phyloP scores from a whole-genome alignment of 2,888 invertebrate species.

The Polydesmus complanatus region DNA sequence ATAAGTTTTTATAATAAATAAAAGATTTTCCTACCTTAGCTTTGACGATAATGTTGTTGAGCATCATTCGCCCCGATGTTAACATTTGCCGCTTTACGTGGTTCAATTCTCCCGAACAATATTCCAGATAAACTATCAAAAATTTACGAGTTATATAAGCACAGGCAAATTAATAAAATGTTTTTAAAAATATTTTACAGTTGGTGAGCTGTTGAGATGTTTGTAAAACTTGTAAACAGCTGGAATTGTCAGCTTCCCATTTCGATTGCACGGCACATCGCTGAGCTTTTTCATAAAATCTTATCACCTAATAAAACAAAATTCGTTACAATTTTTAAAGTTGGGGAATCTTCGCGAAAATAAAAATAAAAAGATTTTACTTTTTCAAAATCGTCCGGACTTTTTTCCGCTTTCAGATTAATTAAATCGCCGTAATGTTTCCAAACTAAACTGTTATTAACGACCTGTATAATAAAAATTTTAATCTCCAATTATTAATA shows the following conservation, averaged over 20 bases:
- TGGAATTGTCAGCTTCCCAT: no score
- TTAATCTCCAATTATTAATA: background rate
- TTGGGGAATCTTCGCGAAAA: background rate
- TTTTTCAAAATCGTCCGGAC: constrained; percentile 1
- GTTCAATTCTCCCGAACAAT: no score
- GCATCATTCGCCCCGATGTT: constrained; percentile 1
- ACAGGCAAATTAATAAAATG: no score
- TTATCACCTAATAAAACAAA: background rate
- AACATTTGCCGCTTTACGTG: background rate
- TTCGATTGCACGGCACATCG: background rate
- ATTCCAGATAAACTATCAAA: no score
- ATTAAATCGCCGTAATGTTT: background rate
- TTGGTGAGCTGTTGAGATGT: background rate
- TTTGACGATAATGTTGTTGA: constrained; percentile 6
- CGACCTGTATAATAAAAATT: background rate
- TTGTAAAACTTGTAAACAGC: constrained; percentile 4
- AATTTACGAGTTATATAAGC: no score
- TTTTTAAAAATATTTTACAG: no score
- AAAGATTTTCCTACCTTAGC: constrained; percentile 2
- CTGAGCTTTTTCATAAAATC: background rate
- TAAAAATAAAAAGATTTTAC: background rate
- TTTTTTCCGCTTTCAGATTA: background rate
- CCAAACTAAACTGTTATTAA: constrained; percentile 3
- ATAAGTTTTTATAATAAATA: background rate
- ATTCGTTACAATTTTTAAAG: no score